A percentile compares a stretch with the other conserved stretches of the same genome.
Conservation (phyloP, 1,140 invertebrate species). For the Drosophila neocordata region DNA sequence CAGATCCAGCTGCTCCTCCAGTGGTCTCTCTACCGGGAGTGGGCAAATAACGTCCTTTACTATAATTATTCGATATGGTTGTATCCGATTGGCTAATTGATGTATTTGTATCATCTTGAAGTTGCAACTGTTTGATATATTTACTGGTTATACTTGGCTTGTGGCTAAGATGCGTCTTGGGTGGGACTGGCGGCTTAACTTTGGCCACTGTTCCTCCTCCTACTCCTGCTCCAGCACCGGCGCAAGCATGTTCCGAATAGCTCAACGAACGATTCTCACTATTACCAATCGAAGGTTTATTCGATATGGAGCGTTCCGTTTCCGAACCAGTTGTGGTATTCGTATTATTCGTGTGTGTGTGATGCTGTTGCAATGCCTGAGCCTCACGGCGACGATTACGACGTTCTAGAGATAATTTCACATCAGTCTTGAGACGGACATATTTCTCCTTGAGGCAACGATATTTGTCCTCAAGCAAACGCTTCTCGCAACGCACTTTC, state of each 20-base stretch:
- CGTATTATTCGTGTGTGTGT: slow-evolving; percentile 43
- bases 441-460: slow-evolving; percentile 92
- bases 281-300: slow-evolving; percentile 83
- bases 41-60: slow-evolving; percentile 58
- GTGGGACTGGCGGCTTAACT: slow-evolving; percentile 64
- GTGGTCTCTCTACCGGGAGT: slow-evolving; percentile 23
- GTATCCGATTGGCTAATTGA: slow-evolving; percentile 81
- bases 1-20: neutral
- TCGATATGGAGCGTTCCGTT: slow-evolving; percentile 89
- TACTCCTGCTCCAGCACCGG: slow-evolving; percentile 34
- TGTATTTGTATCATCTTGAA: slow-evolving; percentile 74
- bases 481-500: slow-evolving; percentile 88
- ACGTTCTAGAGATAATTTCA: slow-evolving; percentile 87
- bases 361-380: slow-evolving; percentile 79
- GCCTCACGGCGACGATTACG: slow-evolving; percentile 85
- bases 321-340: slow-evolving; percentile 88
- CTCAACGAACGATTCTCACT: slow-evolving; percentile 76
- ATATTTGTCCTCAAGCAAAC: slow-evolving; percentile 90
- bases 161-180: slow-evolving; percentile 57
- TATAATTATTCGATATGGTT: slow-evolving; percentile 77
- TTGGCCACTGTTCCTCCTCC: slow-evolving; percentile 23
- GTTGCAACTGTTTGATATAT: slow-evolving; percentile 71
- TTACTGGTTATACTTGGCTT: slow-evolving; percentile 68
- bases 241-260: slow-evolving; percentile 60
- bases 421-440: slow-evolving; percentile 89